Evolutionary conservation across 2,113 vertebrate species (phyloP).

Genomic region (Gymnogyps californianus): DNA sequence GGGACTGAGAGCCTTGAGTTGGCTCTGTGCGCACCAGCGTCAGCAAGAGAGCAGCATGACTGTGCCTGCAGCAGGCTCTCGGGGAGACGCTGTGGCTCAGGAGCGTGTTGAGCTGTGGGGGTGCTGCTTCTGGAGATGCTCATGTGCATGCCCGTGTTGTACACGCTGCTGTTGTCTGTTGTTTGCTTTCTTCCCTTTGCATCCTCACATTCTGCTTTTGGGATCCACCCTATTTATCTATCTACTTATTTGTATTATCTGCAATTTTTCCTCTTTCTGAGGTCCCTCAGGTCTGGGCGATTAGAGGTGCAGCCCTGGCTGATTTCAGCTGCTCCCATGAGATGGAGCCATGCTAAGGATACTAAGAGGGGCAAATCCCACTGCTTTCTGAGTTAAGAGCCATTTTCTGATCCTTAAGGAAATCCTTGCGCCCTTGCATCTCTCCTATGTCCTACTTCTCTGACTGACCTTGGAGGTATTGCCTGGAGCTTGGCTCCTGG

Average conservation of each 20-base stretch:
- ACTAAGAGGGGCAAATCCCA: background rate
- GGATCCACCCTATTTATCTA: background rate
- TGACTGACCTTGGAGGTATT: background rate
- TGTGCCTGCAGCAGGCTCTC: background rate
- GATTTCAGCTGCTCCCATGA: background rate
- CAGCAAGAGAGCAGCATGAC: background rate
- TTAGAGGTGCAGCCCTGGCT: background rate
- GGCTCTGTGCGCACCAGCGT: background rate
- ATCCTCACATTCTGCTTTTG: background rate
- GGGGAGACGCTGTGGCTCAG: background rate
- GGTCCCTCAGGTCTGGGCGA: background rate
- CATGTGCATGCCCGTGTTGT: background rate
- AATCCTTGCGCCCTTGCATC: background rate
- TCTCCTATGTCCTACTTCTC: background rate
- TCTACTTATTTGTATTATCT: background rate
- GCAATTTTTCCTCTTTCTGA: background rate
- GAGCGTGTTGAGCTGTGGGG: background rate
- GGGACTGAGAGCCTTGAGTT: background rate
- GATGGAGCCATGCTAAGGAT: background rate
- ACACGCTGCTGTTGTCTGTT: background rate
- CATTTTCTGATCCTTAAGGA: background rate
- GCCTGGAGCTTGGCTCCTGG: background rate
- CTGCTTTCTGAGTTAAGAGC: background rate
- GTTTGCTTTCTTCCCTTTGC: background rate
- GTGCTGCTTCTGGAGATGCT: background rate